Evolutionary conservation across 2,888 invertebrate genomes (phyloP).

Genomic region (Suillia variegata): DNA sequence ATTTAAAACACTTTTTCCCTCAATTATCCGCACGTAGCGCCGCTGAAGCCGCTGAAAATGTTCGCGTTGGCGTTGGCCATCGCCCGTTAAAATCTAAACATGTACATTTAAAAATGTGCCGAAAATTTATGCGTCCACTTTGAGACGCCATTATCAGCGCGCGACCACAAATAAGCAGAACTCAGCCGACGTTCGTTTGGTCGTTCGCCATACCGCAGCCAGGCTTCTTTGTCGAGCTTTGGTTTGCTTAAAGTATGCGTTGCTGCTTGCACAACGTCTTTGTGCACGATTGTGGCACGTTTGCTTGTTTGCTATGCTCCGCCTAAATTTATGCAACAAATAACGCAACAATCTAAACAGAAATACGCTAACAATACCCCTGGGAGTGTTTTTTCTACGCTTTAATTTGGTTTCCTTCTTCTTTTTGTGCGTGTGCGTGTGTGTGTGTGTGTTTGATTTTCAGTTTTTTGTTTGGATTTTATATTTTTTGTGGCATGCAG

Average conservation of each 20-base stretch:
- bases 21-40: conserved; percentile 4
- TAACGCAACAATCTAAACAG: conserved; percentile 5
- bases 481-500: too few species aligned
- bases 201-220: too few species aligned
- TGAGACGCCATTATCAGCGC: conserved; percentile 33
- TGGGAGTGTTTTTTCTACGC: conserved; percentile 7
- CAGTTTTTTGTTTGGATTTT: too few species aligned
- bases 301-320: conserved; percentile 1
- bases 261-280: too few species aligned
- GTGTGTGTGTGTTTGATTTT: too few species aligned
- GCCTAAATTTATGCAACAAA: conserved; percentile 13
- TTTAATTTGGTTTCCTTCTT: not conserved
- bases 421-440: too few species aligned
- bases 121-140: conserved; percentile 31
- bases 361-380: conserved; percentile 9
- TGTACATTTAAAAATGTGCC: not conserved
- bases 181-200: not conserved
- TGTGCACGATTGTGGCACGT: not conserved
- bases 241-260: too few species aligned
- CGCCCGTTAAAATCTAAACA: not conserved
- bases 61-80: too few species aligned
- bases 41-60: not conserved
- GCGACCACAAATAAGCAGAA: conserved; percentile 29
- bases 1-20: conserved; percentile 10
- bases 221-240: too few species aligned